These are phyloP conservation scores for Enteromius anoplus DNA, from an alignment of 2,797 vertebrate genomes.

Conservation along the genomic window DNA sequence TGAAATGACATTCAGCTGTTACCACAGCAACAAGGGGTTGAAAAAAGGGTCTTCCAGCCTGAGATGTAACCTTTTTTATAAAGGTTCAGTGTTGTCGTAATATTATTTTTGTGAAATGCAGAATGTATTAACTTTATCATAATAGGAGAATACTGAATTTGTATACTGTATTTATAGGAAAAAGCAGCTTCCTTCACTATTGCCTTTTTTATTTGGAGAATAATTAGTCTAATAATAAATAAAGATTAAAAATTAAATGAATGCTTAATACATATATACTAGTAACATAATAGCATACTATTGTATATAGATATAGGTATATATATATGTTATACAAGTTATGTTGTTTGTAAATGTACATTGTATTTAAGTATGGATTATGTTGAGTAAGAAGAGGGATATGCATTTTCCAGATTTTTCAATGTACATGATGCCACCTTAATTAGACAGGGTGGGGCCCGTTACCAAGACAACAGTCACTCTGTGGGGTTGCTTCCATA, in stretches of 20 bases:
- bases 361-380: neutral
- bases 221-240: neutral
- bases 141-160: neutral
- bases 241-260: neutral
- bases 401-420: neutral
- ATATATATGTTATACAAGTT: too few species aligned
- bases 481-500: conserved; percentile 45
- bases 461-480: conserved; percentile 57
- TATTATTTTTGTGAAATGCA: neutral
- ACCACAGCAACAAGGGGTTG: conserved; percentile 66
- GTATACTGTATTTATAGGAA: neutral
- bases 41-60: conserved; percentile 48
- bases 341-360: neutral
- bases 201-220: neutral
- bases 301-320: too few species aligned
- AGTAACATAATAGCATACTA: neutral
- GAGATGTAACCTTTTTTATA: conserved; percentile 23
- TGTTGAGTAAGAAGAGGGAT: neutral
- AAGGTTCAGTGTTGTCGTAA: conserved; percentile 18
- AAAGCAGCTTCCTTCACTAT: neutral
- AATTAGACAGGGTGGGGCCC: conserved; percentile 55
- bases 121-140: neutral
- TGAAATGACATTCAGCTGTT: conserved; percentile 61
- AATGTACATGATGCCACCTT: neutral
- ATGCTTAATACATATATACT: neutral